These are phyloP conservation scores for Tauraco hartlaubi DNA, from an alignment of 2,797 vertebrate genomes.

Conservation along the genomic window DNA sequence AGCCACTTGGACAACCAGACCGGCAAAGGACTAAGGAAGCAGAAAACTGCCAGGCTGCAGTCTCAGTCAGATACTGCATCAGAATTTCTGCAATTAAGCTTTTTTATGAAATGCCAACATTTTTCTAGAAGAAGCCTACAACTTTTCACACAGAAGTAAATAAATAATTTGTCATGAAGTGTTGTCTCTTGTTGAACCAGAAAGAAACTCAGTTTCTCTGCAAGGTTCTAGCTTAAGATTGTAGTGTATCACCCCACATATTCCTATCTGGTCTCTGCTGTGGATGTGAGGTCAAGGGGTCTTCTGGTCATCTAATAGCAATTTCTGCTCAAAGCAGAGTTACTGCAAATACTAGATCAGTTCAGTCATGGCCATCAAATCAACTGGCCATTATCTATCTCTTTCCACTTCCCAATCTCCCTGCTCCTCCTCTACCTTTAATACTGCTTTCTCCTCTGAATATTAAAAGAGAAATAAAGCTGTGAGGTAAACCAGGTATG, in stretches of 20 bases:
- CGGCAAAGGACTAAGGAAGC: background rate
- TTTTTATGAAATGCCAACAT: background rate
- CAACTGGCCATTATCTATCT: background rate
- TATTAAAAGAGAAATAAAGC: background rate
- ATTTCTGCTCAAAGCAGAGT: background rate
- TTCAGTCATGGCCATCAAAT: background rate
- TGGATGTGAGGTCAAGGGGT: background rate
- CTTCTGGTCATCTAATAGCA: background rate
- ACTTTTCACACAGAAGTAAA: background rate
- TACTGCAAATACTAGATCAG: fast-evolving
- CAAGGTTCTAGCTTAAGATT: background rate
- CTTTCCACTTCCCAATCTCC: background rate
- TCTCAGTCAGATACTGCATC: background rate
- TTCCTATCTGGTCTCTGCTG: background rate
- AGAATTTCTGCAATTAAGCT: background rate
- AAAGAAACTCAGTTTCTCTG: background rate
- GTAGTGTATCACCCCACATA: too few relatives aligned
- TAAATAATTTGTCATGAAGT: background rate
- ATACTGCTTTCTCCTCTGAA: background rate
- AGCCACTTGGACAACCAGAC: background rate
- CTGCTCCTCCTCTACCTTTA: background rate
- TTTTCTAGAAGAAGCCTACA: background rate
- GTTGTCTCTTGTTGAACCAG: background rate
- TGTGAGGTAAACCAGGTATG: background rate
- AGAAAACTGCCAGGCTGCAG: background rate